Evolutionary conservation across 2,888 invertebrate species (phyloP).

Genomic region (Leptothorax acervorum): DNA sequence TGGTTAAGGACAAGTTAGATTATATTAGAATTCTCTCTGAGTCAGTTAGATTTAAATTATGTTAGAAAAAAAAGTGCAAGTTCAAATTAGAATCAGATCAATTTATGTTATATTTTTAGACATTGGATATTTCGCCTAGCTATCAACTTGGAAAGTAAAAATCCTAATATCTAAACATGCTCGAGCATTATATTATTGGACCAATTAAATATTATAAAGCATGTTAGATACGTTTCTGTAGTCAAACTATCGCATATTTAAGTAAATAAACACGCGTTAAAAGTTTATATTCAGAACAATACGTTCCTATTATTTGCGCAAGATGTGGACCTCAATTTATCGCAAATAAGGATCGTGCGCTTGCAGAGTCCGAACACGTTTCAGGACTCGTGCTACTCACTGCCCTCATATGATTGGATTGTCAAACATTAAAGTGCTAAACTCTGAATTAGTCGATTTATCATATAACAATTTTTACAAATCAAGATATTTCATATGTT

Average conservation of each 20-base stretch:
- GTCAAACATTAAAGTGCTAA: constrained; percentile 67
- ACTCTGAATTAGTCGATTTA: constrained; percentile 44
- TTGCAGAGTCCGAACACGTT: constrained; percentile 56
- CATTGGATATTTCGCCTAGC: neutral
- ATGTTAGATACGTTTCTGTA: neutral
- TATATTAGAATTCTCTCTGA: constrained; percentile 12
- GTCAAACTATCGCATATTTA: constrained; percentile 3
- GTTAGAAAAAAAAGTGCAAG: neutral
- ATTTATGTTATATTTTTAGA: neutral
- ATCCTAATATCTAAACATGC: neutral
- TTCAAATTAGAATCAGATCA: neutral
- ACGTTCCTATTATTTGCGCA: constrained; percentile 66
- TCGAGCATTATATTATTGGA: neutral
- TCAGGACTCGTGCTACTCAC: constrained; percentile 42
- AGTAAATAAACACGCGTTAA: neutral
- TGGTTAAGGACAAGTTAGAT: neutral
- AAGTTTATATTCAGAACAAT: constrained; percentile 40
- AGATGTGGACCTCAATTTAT: constrained; percentile 56
- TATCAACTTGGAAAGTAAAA: neutral
- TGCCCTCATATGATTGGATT: constrained; percentile 54
- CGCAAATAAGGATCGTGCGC: constrained; percentile 59
- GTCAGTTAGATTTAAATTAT: neutral
- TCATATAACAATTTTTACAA: constrained; percentile 31
- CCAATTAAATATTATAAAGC: neutral
- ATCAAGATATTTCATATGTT: neutral